Evolutionary conservation across 2,888 invertebrate genomes (phyloP).

Genomic region (Furcula furcula): DNA sequence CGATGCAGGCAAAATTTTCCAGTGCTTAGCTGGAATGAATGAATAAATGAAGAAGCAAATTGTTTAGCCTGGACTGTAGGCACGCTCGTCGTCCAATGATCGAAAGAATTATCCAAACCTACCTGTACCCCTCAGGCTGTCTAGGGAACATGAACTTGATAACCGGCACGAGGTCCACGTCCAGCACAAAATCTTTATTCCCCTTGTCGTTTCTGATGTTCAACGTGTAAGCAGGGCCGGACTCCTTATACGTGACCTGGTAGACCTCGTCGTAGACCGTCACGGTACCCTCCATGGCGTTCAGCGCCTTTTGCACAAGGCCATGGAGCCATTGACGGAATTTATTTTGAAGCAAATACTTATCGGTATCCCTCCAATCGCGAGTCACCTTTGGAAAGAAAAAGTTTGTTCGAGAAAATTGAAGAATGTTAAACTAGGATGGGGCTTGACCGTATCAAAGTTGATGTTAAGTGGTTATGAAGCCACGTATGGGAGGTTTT

Average conservation of each 20-base stretch:
- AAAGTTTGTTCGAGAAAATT: no score
- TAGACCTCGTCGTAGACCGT: conserved; percentile 50
- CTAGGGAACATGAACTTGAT: conserved; percentile 66
- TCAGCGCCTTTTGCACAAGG: conserved; percentile 65
- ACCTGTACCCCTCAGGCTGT: conserved; percentile 66
- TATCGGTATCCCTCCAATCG: conserved; percentile 66
- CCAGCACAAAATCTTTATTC: conserved; percentile 49
- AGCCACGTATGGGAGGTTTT: no score
- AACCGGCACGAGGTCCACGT: conserved; percentile 80
- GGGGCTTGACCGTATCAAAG: no score
- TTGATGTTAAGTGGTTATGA: no score
- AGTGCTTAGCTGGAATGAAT: no score
- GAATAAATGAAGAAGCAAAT: no score
- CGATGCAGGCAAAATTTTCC: no score
- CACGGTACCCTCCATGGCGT: conserved; percentile 49
- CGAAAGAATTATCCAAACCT: no score
- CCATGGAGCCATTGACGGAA: conserved; percentile 80
- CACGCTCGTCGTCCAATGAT: no score
- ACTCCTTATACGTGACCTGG: conserved; percentile 54
- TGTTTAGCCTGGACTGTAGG: no score
- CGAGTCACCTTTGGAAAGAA: conserved; percentile 33
- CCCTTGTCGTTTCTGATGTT: conserved; percentile 47
- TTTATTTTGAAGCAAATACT: conserved; percentile 69
- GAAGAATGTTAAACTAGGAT: no score
- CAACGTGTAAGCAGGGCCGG: conserved; percentile 82